Percentiles rank a stretch among this genome's conserved stretches.
phyloP scores from a whole-genome alignment of 1,140 invertebrate genomes.

The Bombus confusus region DNA sequence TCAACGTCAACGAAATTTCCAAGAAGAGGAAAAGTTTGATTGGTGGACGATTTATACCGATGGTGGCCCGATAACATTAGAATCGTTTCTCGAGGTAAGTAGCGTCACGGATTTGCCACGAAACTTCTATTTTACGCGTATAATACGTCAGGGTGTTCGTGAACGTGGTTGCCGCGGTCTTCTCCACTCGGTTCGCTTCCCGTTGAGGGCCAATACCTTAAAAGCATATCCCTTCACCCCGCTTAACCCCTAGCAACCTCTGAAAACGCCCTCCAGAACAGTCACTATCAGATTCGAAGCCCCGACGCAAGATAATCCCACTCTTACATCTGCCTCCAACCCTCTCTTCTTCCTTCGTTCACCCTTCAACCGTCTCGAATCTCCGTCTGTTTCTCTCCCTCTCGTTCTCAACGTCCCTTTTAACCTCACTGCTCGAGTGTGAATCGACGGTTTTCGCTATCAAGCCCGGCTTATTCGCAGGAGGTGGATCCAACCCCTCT shows the following conservation, averaged over 20 bases:
- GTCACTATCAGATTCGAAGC: conserved; percentile 73
- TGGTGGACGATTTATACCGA: conserved; percentile 49
- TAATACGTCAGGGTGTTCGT: conserved; percentile 72
- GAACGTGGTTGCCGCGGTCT: conserved; percentile 53
- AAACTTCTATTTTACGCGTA: conserved; percentile 72
- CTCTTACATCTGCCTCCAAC: conserved; percentile 74
- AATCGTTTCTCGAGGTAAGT: conserved; percentile 44
- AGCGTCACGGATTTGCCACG: conserved; percentile 41
- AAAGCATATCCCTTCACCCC: conserved; percentile 64
- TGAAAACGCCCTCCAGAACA: conserved; percentile 56
- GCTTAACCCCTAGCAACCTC: conserved; percentile 33
- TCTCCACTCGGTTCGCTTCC: conserved; percentile 54
- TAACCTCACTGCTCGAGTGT: conserved; percentile 65
- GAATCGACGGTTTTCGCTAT: conserved; percentile 74
- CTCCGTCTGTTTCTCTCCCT: neutral
- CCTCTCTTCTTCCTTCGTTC: conserved; percentile 47
- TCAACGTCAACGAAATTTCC: neutral
- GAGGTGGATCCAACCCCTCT: conserved; percentile 57
- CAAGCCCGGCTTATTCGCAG: conserved; percentile 72
- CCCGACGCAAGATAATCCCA: conserved; percentile 76
- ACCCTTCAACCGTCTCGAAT: neutral
- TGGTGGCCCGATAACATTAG: conserved; percentile 37
- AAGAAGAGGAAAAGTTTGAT: neutral
- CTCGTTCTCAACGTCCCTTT: conserved; percentile 52
- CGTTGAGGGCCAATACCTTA: conserved; percentile 75